Conservation (phyloP, 2,113 vertebrate species). For the Microcebus murinus region DNA sequence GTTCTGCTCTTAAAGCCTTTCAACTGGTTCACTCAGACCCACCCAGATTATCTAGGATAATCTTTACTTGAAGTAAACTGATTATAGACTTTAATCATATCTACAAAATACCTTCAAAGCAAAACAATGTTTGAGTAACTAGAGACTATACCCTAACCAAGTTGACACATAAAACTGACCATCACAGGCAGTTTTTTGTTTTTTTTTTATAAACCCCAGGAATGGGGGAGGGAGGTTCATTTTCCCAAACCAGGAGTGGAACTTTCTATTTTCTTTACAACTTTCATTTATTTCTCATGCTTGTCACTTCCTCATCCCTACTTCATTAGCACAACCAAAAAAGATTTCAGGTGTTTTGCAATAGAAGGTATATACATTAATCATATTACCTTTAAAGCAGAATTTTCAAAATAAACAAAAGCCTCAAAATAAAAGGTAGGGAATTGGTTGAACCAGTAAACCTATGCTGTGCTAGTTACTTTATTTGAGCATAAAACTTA, state of each 20-base stretch:
- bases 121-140: slow-evolving; percentile 26
- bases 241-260: not conserved
- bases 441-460: not conserved
- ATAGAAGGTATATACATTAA: not conserved
- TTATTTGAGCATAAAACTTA: slow-evolving; percentile 23
- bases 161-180: not conserved
- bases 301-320: not conserved
- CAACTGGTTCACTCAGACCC: not conserved
- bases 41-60: slow-evolving; percentile 17
- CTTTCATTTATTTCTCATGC: not conserved
- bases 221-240: not conserved
- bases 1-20: not conserved
- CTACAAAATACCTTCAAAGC: not conserved
- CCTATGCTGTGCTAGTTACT: not conserved
- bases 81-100: slow-evolving; percentile 7
- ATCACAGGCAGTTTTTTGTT: not conserved
- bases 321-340: not conserved
- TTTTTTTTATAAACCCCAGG: not conserved
- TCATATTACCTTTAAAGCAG: not conserved
- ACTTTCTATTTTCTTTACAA: not conserved
- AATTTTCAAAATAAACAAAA: not conserved
- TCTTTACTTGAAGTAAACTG: slow-evolving; percentile 31
- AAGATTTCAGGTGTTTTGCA: not conserved
- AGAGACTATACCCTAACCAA: not conserved
- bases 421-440: slow-evolving; percentile 19